A percentile compares a stretch with the other conserved stretches of the same genome.
Conservation (phyloP, 2,113 vertebrate genomes). For the Oophaga pumilio region DNA sequence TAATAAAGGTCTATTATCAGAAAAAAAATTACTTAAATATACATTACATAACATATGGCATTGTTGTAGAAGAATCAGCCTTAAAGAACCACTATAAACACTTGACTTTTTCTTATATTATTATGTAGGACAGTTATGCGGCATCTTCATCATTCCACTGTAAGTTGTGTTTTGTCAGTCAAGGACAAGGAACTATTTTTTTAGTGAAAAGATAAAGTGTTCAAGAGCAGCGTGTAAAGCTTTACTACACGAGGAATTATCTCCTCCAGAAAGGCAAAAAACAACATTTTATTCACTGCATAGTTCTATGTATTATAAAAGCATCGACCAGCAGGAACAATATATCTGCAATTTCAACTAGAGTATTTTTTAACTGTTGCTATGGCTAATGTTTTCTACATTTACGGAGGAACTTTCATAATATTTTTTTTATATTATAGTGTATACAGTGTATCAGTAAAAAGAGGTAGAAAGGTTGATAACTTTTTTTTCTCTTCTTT, state of each 20-base stretch:
- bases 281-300: not conserved
- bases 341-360: no score
- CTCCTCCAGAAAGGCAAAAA: not conserved
- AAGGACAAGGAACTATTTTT: not conserved
- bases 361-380: no score
- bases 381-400: no score
- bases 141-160: not conserved
- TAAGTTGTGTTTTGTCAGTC: not conserved
- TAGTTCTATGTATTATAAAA: no score
- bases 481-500: no score
- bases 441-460: no score
- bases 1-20: not conserved
- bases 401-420: no score
- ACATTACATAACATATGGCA: not conserved
- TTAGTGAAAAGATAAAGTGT: not conserved
- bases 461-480: no score
- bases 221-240: not conserved
- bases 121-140: not conserved
- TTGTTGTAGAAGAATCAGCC: not conserved
- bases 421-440: no score
- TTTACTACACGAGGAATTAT: not conserved
- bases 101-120: not conserved
- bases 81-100: not conserved
- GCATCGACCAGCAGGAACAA: no score
- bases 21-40: not conserved